Base-by-base conservation (phyloP, 2,113 vertebrate genomes). In the Ranitomeya imitator region DNA sequence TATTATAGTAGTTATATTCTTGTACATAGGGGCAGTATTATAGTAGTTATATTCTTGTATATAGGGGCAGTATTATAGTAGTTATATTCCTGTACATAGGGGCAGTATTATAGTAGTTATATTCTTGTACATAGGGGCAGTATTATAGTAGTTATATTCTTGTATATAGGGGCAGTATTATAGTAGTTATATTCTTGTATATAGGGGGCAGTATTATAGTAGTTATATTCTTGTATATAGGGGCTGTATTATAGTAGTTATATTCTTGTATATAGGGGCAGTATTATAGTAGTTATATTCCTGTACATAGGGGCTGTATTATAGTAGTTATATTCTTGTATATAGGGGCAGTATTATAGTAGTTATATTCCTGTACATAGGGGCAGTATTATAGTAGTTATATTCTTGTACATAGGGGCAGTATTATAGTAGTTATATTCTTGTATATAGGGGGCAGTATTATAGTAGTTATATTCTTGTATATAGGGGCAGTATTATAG, bases 261-360 rank as follows among this genome's bases (percentile, higher is more conserved):
- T 65, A 65, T 65, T 69, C 63, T 67, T 67, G 19, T 67, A 67
- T 7, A n/a, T 23, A 67, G 63, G 19, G 7, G 19, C 63, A 67
- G 63, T 23, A 67, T 67, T 67, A 67, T 67, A 67, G 63, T n/a
- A 67, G 21, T n/a, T n/a, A 67, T 67, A 67, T 63, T 67, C 23
- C 14, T 71, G 67, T 31, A 71, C 23, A 14, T 71, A 71, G 67
- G 15, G 0, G 67, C 67, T 31, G 67, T 31, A 71, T 71, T 71
- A 71, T 71, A 71, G 67, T 71, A 71, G 67, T 71, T 63, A 71
- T 31, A 71, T 26, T 71, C 61, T 63, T 21, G 61, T 63, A 63
- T 18, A 63, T 63, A 63, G 61, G 18, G 0, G 61, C n/a, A 71
- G 67, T 31, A 71, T 71, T 71, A 71, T 71, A 71, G 67, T 71